A percentile compares a stretch with the other conserved stretches of the same genome.
Conservation (phyloP, 2,113 vertebrate genomes). For the Talpa occidentalis region DNA sequence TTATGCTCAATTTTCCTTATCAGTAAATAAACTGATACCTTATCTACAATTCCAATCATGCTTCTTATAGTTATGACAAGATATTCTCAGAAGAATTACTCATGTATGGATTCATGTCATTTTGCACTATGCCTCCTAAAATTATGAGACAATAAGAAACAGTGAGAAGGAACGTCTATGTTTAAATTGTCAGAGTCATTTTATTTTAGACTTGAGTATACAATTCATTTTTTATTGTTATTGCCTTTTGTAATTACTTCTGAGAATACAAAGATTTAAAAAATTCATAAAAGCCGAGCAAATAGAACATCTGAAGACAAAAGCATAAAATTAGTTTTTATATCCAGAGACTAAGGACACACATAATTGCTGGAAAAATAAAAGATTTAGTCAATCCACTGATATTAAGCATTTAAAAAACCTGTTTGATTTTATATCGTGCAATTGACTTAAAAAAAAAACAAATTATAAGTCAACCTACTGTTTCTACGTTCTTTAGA, state of each 20-base stretch:
- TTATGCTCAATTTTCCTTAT: conserved; percentile 44
- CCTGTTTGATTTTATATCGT: conserved; percentile 1
- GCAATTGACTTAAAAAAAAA: conserved; percentile 42
- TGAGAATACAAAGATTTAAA: conserved; percentile 38
- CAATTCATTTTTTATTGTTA: conserved; percentile 52
- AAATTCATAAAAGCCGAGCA: conserved; percentile 61
- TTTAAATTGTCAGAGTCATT: conserved; percentile 38
- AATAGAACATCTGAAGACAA: conserved; percentile 56
- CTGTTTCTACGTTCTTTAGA: conserved; percentile 44
- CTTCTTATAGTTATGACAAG: conserved; percentile 26
- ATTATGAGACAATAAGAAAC: conserved; percentile 42
- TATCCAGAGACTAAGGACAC: conserved; percentile 19
- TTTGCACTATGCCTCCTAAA: conserved; percentile 36
- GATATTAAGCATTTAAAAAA: neutral
- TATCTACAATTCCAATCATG: conserved; percentile 34
- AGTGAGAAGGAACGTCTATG: conserved; percentile 16
- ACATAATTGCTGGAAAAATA: conserved; percentile 23
- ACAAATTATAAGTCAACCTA: conserved; percentile 12
- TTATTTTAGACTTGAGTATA: conserved; percentile 35
- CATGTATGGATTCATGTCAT: neutral
- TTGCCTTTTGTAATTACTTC: conserved; percentile 67
- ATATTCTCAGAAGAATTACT: conserved; percentile 46
- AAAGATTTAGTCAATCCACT: conserved; percentile 15
- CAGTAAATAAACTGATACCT: conserved; percentile 53
- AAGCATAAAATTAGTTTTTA: conserved; percentile 52